Evolutionary conservation across 64 coral and sea anemone species (phyloP).

Genomic region (Platygyra sinensis): DNA sequence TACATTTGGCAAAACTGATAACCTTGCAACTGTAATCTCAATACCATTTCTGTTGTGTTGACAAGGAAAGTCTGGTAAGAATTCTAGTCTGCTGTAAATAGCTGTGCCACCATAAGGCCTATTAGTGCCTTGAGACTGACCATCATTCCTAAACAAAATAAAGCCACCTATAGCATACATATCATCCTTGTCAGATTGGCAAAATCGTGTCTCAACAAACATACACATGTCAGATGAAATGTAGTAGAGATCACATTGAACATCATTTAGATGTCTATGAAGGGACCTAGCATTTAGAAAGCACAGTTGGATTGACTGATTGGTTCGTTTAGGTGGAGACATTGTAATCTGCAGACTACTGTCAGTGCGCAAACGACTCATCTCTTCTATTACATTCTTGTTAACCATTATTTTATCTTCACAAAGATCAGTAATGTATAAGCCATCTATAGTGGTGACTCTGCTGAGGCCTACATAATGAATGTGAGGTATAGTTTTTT

Average conservation of each 20-base stretch:
- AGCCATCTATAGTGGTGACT: constrained; percentile 38
- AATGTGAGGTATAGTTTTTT: constrained; percentile 20
- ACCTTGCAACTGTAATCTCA: constrained; percentile 35
- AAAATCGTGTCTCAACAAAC: constrained; percentile 33
- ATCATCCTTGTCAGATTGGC: neutral
- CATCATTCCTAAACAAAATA: constrained; percentile 42
- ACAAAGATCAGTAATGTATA: constrained; percentile 28
- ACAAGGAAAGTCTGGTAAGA: constrained; percentile 1
- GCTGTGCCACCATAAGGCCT: constrained; percentile 25
- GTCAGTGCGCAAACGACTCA: neutral
- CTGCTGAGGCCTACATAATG: constrained; percentile 39
- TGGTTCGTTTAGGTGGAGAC: neutral
- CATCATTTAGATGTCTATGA: constrained; percentile 35
- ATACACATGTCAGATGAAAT: constrained; percentile 33
- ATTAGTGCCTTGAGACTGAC: neutral
- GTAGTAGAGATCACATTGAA: constrained; percentile 38
- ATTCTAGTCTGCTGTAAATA: constrained; percentile 7
- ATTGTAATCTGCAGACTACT: neutral
- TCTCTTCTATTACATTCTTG: constrained; percentile 1
- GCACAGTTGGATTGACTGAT: neutral
- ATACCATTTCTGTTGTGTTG: constrained; percentile 3
- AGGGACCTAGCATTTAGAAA: constrained; percentile 25
- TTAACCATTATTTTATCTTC: constrained; percentile 3
- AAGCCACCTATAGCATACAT: constrained; percentile 28
- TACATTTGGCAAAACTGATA: constrained; percentile 33